Base-by-base conservation (phyloP, 2,888 invertebrate genomes). In the Lasioglossum zephyrum region DNA sequence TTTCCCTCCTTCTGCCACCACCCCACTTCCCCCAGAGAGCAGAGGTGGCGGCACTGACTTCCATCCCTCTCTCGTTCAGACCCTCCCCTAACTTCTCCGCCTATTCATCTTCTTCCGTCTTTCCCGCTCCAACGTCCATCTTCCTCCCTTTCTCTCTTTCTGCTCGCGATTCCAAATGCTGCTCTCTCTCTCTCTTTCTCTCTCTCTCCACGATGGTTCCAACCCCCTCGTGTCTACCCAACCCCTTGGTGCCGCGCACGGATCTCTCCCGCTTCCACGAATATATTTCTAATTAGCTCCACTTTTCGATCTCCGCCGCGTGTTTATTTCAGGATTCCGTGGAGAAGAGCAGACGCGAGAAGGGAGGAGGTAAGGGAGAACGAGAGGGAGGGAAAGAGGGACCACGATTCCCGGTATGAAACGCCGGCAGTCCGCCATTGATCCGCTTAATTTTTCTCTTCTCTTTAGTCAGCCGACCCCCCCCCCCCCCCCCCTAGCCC, bases 261-360 rank as follows among this genome's bases (percentile, higher is more conserved):
- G 77, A 73, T 72, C 86, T 72, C 86, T 88, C 88, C 79, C 87
- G 86, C 89, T 89, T 82, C 86, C 89, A 77, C 89, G 88, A 91
- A 92, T 92, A 84, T 89, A 91, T 93, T 92, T 92, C 92, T 93
- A 93, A 93, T 94, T 93, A 92, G 92, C 92, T 91, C 88, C 90
- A 92, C 87, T 91, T 92, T 92, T 92, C 92, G 88, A 91, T 92
- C 88, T 90, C 73, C 81, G 85, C 82, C 82, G 88, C 87, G 81
- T 88, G 89, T 92, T 92, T 92, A 91, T 91, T 91, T 86, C 89
- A 84, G 78, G 85, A 86, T 79, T 84, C 47, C 81, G 77, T 31
- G 63, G 69, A 63, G 36, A 36, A 49, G 75, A 63, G 77, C 66
- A 75, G 70, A 49, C 63, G 72, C 39, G 73, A 4, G 57, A 36